phyloP scores from a whole-genome alignment of 2,113 vertebrate species.

The Octodon degus region DNA sequence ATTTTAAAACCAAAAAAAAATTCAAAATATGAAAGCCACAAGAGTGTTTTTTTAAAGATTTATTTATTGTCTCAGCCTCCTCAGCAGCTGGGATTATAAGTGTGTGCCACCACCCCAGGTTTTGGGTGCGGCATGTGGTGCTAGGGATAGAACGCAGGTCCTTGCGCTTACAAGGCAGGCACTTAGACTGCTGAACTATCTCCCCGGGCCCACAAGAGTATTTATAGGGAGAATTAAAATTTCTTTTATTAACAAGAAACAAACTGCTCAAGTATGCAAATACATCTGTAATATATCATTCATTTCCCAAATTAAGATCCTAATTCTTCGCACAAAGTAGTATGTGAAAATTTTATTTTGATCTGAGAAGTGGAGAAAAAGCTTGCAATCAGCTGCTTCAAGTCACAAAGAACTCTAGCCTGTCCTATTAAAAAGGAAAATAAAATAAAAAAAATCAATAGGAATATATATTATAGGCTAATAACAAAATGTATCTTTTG shows the following conservation, averaged over 20 bases:
- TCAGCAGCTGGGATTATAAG: too few relatives aligned
- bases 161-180: too few relatives aligned
- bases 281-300: conserved; percentile 16
- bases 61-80: too few relatives aligned
- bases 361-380: conserved; percentile 33
- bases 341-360: background rate
- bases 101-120: too few relatives aligned
- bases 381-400: conserved; percentile 7
- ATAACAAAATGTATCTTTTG: background rate
- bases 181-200: too few relatives aligned
- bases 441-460: background rate
- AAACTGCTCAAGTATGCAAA: background rate
- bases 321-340: background rate
- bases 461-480: background rate
- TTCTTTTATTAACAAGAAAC: conserved; percentile 32
- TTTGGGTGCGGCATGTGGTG: too few relatives aligned
- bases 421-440: background rate
- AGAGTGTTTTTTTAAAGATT: background rate
- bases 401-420: background rate
- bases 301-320: conserved; percentile 9
- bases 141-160: too few relatives aligned
- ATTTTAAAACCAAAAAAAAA: background rate
- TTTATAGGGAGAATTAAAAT: conserved; percentile 24
- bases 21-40: background rate
- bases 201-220: background rate